phyloP scores from a whole-genome alignment of 2,797 vertebrate species.

The Eulemur mongoz region DNA sequence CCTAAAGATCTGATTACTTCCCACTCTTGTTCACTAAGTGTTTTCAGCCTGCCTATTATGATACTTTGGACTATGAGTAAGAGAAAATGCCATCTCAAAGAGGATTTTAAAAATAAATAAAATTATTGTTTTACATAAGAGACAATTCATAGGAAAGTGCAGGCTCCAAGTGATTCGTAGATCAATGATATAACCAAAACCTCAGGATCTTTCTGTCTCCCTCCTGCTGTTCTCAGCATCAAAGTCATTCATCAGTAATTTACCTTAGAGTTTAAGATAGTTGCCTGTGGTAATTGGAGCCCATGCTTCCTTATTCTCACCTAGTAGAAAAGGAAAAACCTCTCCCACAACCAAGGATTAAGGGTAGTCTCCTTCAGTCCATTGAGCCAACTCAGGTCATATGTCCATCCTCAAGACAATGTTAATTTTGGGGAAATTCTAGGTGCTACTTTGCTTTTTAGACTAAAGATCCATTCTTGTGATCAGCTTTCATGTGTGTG shows the following conservation, averaged over 20 bases:
- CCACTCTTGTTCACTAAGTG: neutral
- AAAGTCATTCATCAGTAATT: neutral
- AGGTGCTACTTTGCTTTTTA: neutral
- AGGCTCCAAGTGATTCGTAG: neutral
- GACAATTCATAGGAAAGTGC: neutral
- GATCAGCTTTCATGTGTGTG: neutral
- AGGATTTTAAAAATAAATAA: neutral
- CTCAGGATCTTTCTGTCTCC: neutral
- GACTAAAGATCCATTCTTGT: neutral
- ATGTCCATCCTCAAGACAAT: neutral
- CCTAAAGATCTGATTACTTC: neutral
- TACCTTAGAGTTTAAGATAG: neutral
- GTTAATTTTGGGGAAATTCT: neutral
- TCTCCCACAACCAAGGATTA: neutral
- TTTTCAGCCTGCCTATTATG: neutral
- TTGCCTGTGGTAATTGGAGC: neutral
- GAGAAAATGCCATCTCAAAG: constrained; percentile 2
- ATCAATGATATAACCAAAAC: neutral
- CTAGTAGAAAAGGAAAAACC: neutral
- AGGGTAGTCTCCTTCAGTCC: neutral
- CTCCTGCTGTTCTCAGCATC: neutral
- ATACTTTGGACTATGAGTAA: neutral
- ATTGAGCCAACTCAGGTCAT: neutral
- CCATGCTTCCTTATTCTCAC: neutral
- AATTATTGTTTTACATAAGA: constrained; percentile 1